Percentiles rank a stretch among this genome's conserved stretches.
Conservation (phyloP, 2,888 invertebrate species). For the Chromoteleia sp. region DNA sequence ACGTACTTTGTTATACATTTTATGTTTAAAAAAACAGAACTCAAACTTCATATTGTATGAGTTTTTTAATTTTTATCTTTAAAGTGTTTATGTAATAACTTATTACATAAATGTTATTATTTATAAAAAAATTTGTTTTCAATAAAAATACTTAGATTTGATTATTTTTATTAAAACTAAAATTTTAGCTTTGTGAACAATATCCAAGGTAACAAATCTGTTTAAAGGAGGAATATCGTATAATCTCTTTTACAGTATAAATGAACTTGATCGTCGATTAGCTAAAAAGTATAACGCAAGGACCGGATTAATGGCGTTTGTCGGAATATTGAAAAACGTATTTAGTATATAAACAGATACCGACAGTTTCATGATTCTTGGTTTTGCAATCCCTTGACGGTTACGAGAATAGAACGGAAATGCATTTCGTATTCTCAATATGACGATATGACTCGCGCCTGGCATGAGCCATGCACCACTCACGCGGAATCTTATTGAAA, state of each 20-base stretch:
- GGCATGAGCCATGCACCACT: constrained; percentile 74
- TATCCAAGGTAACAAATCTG: not conserved
- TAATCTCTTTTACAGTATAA: not conserved
- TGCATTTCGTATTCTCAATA: constrained; percentile 76
- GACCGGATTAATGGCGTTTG: not conserved
- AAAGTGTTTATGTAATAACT: no score
- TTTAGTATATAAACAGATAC: constrained; percentile 31
- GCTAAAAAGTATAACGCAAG: not conserved
- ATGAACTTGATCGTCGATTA: no score
- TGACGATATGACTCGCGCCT: constrained; percentile 74
- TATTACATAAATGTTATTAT: no score
- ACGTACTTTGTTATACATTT: no score
- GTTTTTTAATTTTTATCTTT: no score
- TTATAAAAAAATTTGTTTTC: no score
- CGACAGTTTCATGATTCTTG: constrained; percentile 39
- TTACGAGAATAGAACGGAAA: constrained; percentile 43
- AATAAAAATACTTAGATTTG: no score
- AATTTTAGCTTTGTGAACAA: constrained; percentile 27
- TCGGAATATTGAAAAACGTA: constrained; percentile 34
- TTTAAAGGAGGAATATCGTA: not conserved
- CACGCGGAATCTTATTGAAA: constrained; percentile 79
- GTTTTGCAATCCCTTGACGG: constrained; percentile 44
- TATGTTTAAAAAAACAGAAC: no score
- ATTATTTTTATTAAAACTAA: no score
- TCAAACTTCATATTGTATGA: no score